Evolutionary conservation across 2,113 vertebrate genomes (phyloP), one percentile per base, ranked within the genome.

Genomic region (Pseudonaja textilis): DNA sequence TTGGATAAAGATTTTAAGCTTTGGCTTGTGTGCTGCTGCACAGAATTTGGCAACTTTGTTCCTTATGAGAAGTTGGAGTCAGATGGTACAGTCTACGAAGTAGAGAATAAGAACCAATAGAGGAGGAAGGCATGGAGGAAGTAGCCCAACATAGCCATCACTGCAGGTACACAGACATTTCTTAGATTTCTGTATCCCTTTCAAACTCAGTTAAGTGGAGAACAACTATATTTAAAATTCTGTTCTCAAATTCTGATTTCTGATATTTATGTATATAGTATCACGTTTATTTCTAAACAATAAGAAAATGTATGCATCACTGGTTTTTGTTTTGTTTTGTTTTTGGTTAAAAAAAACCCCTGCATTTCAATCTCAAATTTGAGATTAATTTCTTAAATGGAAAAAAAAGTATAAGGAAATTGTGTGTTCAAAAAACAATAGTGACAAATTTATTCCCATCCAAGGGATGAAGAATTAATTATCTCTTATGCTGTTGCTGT

Each of bases 241-340:
- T 47, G 25, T 94, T 87, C 85, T 3, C 92, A 90, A 94, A 94
- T 96, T 93, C 93, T 92, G 92, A 96, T 97, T 97, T 93, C 54
- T 85, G 23, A 56, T 56, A 91, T 94, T 94, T 97, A 95, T 96
- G 88, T 95, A 89, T 93, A 90, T 94, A 93, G 88, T 87, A 96
- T 96, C 97, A 94, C 88, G 90, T 95, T 89, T 93, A 95, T 92
- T 94, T 91, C 93, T 93, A 93, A 94, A 86, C 94, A 91, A 81
- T 88, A 94, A 74, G 93, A 85, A 87, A 74, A 95, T 90, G 56
- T 92, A 69, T 91, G 88, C 81, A 86, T 93, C 91, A 94, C 91
- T 92, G 90, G 45, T 45, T 45, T 45, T 93, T 90, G 69, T 90
- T 95, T n/a, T 57, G 45, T 45, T 89, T 52, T 52, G 1, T 85